Conservation (phyloP, 1,140 invertebrate species). For the Pseudomyrmex pallidus region DNA sequence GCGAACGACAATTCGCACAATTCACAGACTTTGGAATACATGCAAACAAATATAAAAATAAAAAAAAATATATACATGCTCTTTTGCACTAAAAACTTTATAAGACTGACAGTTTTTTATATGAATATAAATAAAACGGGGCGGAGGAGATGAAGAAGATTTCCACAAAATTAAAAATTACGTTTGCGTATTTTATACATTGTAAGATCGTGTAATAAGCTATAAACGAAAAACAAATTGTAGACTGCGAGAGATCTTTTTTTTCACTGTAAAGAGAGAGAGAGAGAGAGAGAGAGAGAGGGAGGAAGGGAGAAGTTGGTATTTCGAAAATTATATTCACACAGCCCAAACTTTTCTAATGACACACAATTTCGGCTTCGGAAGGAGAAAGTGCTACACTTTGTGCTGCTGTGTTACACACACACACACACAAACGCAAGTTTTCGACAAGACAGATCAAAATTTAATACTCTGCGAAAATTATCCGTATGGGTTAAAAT, state of each 20-base stretch:
- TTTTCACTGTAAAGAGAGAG: not conserved
- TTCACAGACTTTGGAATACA: constrained; percentile 13
- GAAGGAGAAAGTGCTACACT: not conserved
- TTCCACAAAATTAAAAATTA: constrained; percentile 44
- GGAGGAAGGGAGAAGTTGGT: not conserved
- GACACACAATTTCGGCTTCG: constrained; percentile 9
- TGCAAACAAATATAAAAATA: constrained; percentile 17
- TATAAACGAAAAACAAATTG: constrained; percentile 36
- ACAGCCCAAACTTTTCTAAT: constrained; percentile 62
- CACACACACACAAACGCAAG: not conserved
- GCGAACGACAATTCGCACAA: constrained; percentile 45
- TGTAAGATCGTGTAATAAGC: constrained; percentile 46
- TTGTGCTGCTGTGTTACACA: not conserved
- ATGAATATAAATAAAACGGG: constrained; percentile 58
- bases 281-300: not conserved
- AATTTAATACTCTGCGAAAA: not conserved
- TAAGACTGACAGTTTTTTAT: constrained; percentile 72
- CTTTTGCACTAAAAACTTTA: constrained; percentile 66
- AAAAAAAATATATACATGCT: constrained; percentile 43
- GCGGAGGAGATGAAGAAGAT: constrained; percentile 27
- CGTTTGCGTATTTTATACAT: constrained; percentile 47
- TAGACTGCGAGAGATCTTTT: constrained; percentile 21
- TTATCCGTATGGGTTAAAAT: not conserved
- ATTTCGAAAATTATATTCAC: constrained; percentile 35
- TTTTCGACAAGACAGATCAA: constrained; percentile 38